These are phyloP conservation scores for Pachyrhynchus sulphureomaculatus DNA, from an alignment of 1,140 invertebrate genomes.

Conservation along the genomic window DNA sequence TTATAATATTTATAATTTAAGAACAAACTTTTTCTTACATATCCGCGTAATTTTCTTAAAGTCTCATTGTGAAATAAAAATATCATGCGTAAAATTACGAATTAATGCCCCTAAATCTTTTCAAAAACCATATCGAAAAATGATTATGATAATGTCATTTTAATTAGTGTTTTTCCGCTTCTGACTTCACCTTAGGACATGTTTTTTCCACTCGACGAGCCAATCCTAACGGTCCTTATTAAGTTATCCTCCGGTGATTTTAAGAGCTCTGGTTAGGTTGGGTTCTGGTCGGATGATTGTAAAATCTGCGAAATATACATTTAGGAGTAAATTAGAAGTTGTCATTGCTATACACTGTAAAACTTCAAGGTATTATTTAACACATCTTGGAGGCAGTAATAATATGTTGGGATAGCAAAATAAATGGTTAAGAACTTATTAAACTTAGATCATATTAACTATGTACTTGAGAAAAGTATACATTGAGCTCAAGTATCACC, in stretches of 20 bases:
- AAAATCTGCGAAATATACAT: neutral
- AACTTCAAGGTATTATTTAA: neutral
- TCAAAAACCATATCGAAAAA: neutral
- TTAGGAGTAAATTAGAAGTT: neutral
- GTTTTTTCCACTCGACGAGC: neutral
- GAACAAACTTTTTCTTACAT: too few relatives aligned
- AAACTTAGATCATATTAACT: too few relatives aligned
- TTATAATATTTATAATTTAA: too few relatives aligned
- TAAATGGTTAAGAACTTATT: too few relatives aligned
- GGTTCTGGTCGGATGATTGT: neutral
- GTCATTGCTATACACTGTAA: neutral
- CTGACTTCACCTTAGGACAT: neutral
- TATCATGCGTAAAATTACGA: too few relatives aligned
- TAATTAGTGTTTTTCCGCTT: conserved; percentile 1
- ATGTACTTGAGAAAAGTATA: too few relatives aligned
- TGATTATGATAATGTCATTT: neutral
- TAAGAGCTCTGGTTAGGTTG: neutral
- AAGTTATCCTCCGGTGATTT: neutral
- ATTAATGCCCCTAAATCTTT: too few relatives aligned
- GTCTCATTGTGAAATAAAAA: too few relatives aligned
- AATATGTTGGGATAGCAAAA: too few relatives aligned
- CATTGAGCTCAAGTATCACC: too few relatives aligned
- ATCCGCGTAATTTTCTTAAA: too few relatives aligned
- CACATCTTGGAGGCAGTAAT: neutral
- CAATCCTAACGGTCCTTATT: neutral